phyloP scores from a whole-genome alignment of 2,113 vertebrate genomes.

The Limanda limanda region DNA sequence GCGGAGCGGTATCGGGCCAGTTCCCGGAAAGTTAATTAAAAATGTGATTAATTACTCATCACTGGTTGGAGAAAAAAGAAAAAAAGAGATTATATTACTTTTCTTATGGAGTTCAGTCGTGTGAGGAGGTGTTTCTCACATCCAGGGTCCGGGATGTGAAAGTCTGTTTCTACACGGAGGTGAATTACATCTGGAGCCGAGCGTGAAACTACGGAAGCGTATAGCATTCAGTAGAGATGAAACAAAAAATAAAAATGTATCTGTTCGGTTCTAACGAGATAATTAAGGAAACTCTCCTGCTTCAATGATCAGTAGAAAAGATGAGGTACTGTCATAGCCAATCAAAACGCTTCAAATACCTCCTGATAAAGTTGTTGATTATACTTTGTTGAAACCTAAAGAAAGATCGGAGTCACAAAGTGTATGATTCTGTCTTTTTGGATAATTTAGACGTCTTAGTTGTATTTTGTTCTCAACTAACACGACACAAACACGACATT shows the following conservation, averaged over 20 bases:
- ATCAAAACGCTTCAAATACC: too few relatives aligned
- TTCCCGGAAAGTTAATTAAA: constrained; percentile 41
- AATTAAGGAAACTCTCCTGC: background rate
- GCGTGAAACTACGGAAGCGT: too few relatives aligned
- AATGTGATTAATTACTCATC: constrained; percentile 30
- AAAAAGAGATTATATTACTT: constrained; percentile 1
- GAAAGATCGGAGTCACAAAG: background rate
- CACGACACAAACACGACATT: too few relatives aligned
- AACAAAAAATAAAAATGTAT: too few relatives aligned
- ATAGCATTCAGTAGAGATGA: too few relatives aligned
- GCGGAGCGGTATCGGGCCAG: background rate
- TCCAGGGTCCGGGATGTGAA: background rate
- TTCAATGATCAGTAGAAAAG: too few relatives aligned
- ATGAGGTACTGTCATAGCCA: too few relatives aligned
- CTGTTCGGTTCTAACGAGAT: background rate
- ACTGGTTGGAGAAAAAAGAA: constrained; percentile 16
- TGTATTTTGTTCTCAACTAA: too few relatives aligned
- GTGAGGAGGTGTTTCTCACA: background rate
- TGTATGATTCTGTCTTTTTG: background rate
- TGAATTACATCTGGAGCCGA: background rate
- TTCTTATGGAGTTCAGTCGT: background rate
- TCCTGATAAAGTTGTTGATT: background rate
- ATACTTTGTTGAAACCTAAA: background rate
- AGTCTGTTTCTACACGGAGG: background rate
- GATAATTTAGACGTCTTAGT: too few relatives aligned